A percentile compares a stretch with the other conserved stretches of the same genome.
These are phyloP conservation scores for Matsumurasca onukii DNA, from an alignment of 1,140 invertebrate species.

Conservation along the genomic window DNA sequence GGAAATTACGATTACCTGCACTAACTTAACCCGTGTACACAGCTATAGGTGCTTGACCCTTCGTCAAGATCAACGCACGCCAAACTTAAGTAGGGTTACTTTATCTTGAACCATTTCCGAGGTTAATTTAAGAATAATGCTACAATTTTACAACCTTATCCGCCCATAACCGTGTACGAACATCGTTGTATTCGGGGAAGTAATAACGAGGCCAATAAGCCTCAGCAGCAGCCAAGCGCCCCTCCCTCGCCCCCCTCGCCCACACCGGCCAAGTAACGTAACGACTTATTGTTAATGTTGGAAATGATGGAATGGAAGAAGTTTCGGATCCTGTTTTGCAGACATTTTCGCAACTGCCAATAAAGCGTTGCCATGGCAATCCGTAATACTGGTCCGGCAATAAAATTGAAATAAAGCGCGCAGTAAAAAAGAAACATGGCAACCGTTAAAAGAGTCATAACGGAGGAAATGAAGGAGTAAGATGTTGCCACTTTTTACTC, in stretches of 20 bases:
- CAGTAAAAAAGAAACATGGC: slow-evolving; percentile 27
- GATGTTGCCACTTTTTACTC: slow-evolving; percentile 22
- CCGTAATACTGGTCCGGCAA: slow-evolving; percentile 21
- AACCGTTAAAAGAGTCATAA: slow-evolving; percentile 26
- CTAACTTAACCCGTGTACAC: no score
- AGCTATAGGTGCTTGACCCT: no score
- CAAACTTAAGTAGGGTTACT: no score
- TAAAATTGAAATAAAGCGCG: slow-evolving; percentile 25
- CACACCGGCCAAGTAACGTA: neutral
- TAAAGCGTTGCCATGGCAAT: slow-evolving; percentile 26
- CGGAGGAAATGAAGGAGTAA: slow-evolving; percentile 22
- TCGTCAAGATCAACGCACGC: no score
- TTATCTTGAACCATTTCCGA: slow-evolving; percentile 11
- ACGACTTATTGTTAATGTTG: slow-evolving; percentile 16
- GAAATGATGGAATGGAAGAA: slow-evolving; percentile 26
- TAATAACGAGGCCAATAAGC: slow-evolving; percentile 20
- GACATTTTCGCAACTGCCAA: slow-evolving; percentile 22
- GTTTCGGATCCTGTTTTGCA: slow-evolving; percentile 24
- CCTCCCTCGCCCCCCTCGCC: no score
- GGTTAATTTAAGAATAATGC: slow-evolving; percentile 13
- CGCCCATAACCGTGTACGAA: slow-evolving; percentile 3
- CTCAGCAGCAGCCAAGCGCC: no score
- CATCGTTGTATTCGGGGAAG: neutral
- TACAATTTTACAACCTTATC: slow-evolving; percentile 7
- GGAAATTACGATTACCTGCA: no score